These are phyloP conservation scores for Ctenicera cuprea DNA, from an alignment of 2,888 invertebrate species.

Conservation along the genomic window DNA sequence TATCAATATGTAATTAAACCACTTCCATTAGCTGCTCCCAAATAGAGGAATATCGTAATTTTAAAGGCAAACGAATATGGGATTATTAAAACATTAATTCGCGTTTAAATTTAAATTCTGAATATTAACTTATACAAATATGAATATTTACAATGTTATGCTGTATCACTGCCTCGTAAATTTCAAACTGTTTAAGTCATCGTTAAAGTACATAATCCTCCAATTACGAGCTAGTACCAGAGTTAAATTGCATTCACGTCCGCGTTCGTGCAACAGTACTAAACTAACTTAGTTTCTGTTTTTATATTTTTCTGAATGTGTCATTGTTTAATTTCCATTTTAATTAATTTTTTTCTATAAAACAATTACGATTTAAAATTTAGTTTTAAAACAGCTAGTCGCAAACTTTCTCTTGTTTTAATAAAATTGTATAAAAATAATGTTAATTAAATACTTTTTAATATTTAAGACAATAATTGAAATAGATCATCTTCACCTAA, in stretches of 20 bases:
- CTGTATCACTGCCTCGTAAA: not conserved
- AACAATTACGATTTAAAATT: not conserved
- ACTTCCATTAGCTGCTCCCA: constrained; percentile 26
- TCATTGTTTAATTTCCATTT: too few relatives aligned
- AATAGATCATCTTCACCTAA: too few relatives aligned
- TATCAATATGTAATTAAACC: constrained; percentile 26
- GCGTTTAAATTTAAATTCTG: not conserved
- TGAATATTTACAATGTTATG: constrained; percentile 1
- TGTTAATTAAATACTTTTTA: too few relatives aligned
- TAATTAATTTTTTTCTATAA: not conserved
- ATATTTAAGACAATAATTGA: too few relatives aligned
- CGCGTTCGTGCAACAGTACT: not conserved
- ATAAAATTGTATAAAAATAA: too few relatives aligned
- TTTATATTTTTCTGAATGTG: too few relatives aligned
- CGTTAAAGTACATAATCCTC: constrained; percentile 21
- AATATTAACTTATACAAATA: not conserved
- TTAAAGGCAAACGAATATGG: not conserved
- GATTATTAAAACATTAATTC: constrained; percentile 1
- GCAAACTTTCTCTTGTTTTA: too few relatives aligned
- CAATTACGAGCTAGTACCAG: constrained; percentile 14
- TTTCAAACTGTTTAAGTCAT: constrained; percentile 12
- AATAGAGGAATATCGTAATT: constrained; percentile 24
- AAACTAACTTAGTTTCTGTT: not conserved
- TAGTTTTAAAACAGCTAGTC: not conserved
- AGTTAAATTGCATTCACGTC: constrained; percentile 35